Percentiles rank a stretch among this genome's conserved stretches.
Evolutionary conservation across 2,888 invertebrate species (phyloP).

Genomic region (Yponomeuta malinellus): DNA sequence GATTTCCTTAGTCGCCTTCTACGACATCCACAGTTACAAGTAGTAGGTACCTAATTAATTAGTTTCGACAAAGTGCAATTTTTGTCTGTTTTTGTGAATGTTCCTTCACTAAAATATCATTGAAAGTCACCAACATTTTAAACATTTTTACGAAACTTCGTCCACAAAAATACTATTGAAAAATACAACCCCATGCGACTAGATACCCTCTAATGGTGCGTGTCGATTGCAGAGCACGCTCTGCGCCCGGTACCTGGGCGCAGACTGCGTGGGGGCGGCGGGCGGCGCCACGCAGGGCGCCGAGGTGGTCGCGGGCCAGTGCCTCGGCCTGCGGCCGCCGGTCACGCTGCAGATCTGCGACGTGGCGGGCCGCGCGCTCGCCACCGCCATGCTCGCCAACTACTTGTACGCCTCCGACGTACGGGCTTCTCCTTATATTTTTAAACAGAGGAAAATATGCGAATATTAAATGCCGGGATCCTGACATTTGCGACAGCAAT

Average conservation of each 20-base stretch:
- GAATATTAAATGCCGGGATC: too few species aligned
- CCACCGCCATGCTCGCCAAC: constrained; percentile 86
- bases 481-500: too few species aligned
- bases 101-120: too few species aligned
- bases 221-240: constrained; percentile 49
- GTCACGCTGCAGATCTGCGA: constrained; percentile 88
- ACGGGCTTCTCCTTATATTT: constrained; percentile 35
- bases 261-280: constrained; percentile 23
- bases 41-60: too few species aligned
- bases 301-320: constrained; percentile 65
- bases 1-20: too few species aligned
- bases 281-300: constrained; percentile 59
- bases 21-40: too few species aligned
- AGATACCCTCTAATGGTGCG: neutral
- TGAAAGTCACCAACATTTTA: too few species aligned
- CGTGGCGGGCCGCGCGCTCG: constrained; percentile 86
- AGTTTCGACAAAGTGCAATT: too few species aligned
- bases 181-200: too few species aligned
- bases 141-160: too few species aligned
- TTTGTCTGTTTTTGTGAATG: too few species aligned
- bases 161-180: too few species aligned
- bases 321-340: constrained; percentile 52
- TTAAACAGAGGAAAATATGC: neutral
- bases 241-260: constrained; percentile 59
- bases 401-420: constrained; percentile 83